Base-by-base conservation (phyloP, 1,140 invertebrate species). In the Leptopilina clavipes region DNA sequence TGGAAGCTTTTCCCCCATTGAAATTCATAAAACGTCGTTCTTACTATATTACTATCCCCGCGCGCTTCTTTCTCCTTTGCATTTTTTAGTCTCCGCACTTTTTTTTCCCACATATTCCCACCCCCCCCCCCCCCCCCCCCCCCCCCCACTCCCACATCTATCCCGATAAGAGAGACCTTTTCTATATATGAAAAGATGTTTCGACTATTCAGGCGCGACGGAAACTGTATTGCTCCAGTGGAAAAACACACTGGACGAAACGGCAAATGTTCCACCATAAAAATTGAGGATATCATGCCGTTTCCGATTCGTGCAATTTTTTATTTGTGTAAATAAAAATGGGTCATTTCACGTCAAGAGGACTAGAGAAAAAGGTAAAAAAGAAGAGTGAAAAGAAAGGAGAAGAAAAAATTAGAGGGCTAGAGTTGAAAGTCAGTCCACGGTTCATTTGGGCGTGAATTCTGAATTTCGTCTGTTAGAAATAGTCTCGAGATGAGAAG, bases 361-460 rank as follows among this genome's bases (percentile, higher is more conserved):
- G 25, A 5, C 25, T 2, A 31, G 1, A 31, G 25, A 31, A 71
- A 76, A 70, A 70, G 56, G 73, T 73, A 48, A 18, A 40, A 65
- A 59, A 40, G 48, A 40, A 65, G 44, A 74, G 65, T 0, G 25
- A 48, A 45, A 44, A 14, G 45, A 19, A 43, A 44, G 11, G n/a
- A 65, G n/a, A n/a, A n/a, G n/a, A n/a, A 76, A 71, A 74, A 71
- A 76, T 65, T 78, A 70, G 78, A 65, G 72, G 65, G 70, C 56
- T 73, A 80, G n/a, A 72, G 31, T 22, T n/a, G n/a, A 43, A 31
- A 48, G 19, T 12, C 71, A 44, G 44, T 8, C 48, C 54, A n/a
- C 18, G 52, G 45, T 78, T 80, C 79, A 79, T 79, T 80, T 77
- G 79, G 79, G 74, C 72, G 78, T 79, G 77, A 82, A 75, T 80